These are phyloP conservation scores for Eulemur rubriventer DNA, from an alignment of 2,797 vertebrate species.

Conservation along the genomic window DNA sequence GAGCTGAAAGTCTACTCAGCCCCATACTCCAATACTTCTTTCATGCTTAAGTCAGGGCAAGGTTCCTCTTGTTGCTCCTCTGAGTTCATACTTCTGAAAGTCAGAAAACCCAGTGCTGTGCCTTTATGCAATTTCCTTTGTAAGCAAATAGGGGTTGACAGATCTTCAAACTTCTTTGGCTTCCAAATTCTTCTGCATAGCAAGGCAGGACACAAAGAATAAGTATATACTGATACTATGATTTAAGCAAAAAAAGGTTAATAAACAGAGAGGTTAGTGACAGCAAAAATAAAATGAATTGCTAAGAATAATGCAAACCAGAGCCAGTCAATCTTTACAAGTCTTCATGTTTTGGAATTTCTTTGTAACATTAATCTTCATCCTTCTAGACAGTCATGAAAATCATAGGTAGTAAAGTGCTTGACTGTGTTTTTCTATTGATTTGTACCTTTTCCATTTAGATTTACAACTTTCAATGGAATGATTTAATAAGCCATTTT, in stretches of 20 bases:
- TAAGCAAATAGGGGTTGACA: background rate
- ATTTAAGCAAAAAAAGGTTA: slow-evolving; percentile 31
- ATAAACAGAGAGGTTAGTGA: slow-evolving; percentile 2
- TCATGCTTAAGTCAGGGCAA: background rate
- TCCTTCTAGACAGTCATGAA: slow-evolving; percentile 22
- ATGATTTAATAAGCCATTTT: slow-evolving; percentile 61
- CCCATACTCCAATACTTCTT: background rate
- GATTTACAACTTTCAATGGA: slow-evolving; percentile 57
- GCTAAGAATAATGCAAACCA: slow-evolving; percentile 17
- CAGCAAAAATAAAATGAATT: slow-evolving; percentile 16
- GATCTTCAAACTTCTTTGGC: slow-evolving; percentile 1
- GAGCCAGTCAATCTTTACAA: background rate
- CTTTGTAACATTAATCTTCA: slow-evolving; percentile 50
- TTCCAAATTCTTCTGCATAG: background rate
- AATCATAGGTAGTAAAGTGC: slow-evolving; percentile 43
- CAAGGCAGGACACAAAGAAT: background rate
- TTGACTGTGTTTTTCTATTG: slow-evolving; percentile 57
- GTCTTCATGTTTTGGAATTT: slow-evolving; percentile 29
- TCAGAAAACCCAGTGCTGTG: background rate
- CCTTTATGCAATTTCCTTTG: background rate
- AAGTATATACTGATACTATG: background rate
- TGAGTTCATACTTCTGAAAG: background rate
- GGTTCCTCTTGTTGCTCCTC: background rate
- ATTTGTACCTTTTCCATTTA: slow-evolving; percentile 52
- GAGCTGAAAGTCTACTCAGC: background rate